phyloP scores from a whole-genome alignment of 1,140 invertebrate species.

The Drosophila busckii region DNA sequence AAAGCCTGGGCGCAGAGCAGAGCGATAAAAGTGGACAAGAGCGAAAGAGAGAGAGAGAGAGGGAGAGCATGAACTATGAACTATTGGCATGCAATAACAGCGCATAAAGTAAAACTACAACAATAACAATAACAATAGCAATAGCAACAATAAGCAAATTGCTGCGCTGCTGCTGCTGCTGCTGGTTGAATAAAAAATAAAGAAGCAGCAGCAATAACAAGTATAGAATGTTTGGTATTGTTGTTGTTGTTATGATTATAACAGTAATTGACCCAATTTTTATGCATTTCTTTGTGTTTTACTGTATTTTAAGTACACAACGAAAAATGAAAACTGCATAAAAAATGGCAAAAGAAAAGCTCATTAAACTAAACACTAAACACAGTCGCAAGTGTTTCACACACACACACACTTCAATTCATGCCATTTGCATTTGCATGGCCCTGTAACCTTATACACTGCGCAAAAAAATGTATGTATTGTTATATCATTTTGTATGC shows the following conservation, averaged over 20 bases:
- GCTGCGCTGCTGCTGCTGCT: no score
- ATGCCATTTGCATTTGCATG: constrained; percentile 20
- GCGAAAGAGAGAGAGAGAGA: constrained; percentile 15
- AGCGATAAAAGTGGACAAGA: no score
- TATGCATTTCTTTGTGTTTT: constrained; percentile 15
- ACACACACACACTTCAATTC: neutral
- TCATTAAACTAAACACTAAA: constrained; percentile 54
- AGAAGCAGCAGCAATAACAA: constrained; percentile 1
- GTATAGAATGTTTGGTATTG: constrained; percentile 14
- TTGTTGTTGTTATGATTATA: constrained; percentile 46
- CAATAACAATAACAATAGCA: neutral
- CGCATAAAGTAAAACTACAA: constrained; percentile 15
- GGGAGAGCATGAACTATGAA: constrained; percentile 42
- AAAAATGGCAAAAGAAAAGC: constrained; percentile 39
- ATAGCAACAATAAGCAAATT: neutral
- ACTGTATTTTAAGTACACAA: constrained; percentile 6
- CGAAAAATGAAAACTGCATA: constrained; percentile 32
- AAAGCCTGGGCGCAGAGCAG: neutral
- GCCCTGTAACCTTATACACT: no score
- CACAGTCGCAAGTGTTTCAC: constrained; percentile 17
- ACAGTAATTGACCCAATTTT: constrained; percentile 53
- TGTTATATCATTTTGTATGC: neutral
- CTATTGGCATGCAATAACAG: constrained; percentile 49
- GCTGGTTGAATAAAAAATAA: neutral
- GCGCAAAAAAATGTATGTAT: neutral